Evolutionary conservation across 1,140 invertebrate genomes (phyloP).

Genomic region (Ectropis grisescens): DNA sequence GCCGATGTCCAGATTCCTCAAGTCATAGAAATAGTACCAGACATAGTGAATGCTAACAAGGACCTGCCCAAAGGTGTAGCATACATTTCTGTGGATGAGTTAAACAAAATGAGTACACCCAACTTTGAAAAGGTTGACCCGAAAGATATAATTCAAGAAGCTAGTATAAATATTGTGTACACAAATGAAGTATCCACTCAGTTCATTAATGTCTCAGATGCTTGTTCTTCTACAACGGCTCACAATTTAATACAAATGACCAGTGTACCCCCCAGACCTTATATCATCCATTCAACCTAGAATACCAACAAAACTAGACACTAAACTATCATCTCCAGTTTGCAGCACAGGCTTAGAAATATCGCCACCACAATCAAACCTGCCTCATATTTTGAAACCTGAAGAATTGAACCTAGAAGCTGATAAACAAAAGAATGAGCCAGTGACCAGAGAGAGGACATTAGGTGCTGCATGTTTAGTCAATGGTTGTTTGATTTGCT

Average conservation of each 20-base stretch:
- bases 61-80: constrained; percentile 53
- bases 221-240: constrained; percentile 18
- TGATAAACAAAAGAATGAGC: constrained; percentile 7
- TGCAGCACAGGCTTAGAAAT: constrained; percentile 19
- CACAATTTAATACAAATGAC: constrained; percentile 46
- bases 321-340: constrained; percentile 20
- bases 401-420: constrained; percentile 12
- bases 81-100: constrained; percentile 57
- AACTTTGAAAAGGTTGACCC: constrained; percentile 61
- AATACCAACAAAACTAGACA: constrained; percentile 13
- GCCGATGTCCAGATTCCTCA: constrained; percentile 51
- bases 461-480: constrained; percentile 30
- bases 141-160: constrained; percentile 60
- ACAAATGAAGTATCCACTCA: constrained; percentile 45
- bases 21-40: constrained; percentile 58
- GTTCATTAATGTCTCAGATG: constrained; percentile 45
- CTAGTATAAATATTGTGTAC: constrained; percentile 62
- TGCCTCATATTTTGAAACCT: constrained; percentile 9
- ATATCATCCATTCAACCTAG: constrained; percentile 49
- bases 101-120: constrained; percentile 58
- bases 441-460: constrained; percentile 16
- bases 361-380: constrained; percentile 4
- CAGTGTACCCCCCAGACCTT: constrained; percentile 47
- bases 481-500: constrained; percentile 35
- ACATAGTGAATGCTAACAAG: constrained; percentile 34